Evolutionary conservation across 2,888 invertebrate genomes (phyloP), one percentile per base, ranked within the genome.

Genomic region (Melanargia galathea): DNA sequence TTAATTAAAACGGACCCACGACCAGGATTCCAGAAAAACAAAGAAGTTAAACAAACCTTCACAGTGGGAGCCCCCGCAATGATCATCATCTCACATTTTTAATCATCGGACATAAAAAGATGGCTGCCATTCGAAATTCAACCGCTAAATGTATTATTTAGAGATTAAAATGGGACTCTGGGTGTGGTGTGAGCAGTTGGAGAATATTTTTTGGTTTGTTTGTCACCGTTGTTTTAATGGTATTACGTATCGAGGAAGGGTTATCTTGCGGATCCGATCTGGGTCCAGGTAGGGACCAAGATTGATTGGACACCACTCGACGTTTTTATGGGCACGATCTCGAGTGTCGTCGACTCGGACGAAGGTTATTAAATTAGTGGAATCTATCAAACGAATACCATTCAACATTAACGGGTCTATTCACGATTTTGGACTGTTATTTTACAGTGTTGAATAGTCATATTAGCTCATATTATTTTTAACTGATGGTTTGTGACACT

Each of bases 211-310:
- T 90, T 89, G 86, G 85, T 87, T 77, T 83, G 84, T 87, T 90
- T 90, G 91, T 91, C 91, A 90, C 90, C 90, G 90, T 90, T 91
- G 91, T 90, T 90, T 91, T 90, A 91, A 90, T 91, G 91, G 90
- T 83, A 90, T 89, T 90, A 90, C 88, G 90, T 88, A 87, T 85
- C 81, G 86, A 86, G 82, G 90, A 87, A 88, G 90, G 90, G 90
- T 90, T 91, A 91, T 91, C 91, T 86, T 69, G 70, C 63, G 77
- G 83, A 83, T 73, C 89, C 90, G 89, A 90, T 90, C 90, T 87
- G 52, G 65, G 78, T 79, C 70, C 86, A 87, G 88, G 89, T 89
- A 89, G 76, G 74, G 78, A 81, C 77, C 84, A 90, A 89, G 90
- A 90, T 91, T 90, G 90, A 90, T 91, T 87, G 87, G 83, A 79